Evolutionary conservation across 37 sponge, comb jelly and placozoan genomes (phyloP), one percentile per base, ranked within the genome.

Genomic region (Aplysina aerophoba): DNA sequence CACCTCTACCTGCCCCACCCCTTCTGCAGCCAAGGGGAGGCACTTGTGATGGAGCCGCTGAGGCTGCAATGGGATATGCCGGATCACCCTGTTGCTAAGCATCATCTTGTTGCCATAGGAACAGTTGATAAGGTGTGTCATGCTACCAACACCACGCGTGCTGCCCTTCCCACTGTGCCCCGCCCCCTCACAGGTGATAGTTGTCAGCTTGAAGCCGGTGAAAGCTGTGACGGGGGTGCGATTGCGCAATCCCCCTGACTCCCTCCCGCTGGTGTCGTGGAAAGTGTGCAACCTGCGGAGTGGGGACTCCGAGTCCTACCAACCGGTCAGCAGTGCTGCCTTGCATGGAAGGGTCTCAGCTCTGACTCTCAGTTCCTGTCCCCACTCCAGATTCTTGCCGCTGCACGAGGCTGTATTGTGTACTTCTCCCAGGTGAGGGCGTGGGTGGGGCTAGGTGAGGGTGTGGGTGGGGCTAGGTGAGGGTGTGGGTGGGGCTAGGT

Each of bases 1-100:
- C 59, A 15, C 17, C 59, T 57, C 59, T 57, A 57, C 59, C 63
- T 62, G 63, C 63, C 63, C 27, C 63, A 6, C 63, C 27, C 30
- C 44, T 13, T 75, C 57, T 87, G 68, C 83, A 94, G 95, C 59
- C 93, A 89, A 79, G 95, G 95, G 38, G 95, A 95, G 84, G 95
- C 93, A 16, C 61, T 89, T 75, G 72, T 80, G 13, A 78, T 95
- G 85, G 93, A 91, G 53, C 93, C 95, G 4, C 57, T 95, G 50
- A 80, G 83, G 5, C 41, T 94, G 74, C 79, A 81, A 12, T 71
- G 73, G 73, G 62, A 86, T 20, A 74, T 59, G 30, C 87, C 88
- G 54, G 67, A 81, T 0, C 73, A 85, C 41, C 81, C 77, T 36
- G 79, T 92, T 55, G 59, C 50, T 37, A 55, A 82, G 64, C 59